Evolutionary conservation across 2,113 vertebrate genomes (phyloP), one percentile per base, ranked within the genome.

Genomic region (Oceanodroma tethys): DNA sequence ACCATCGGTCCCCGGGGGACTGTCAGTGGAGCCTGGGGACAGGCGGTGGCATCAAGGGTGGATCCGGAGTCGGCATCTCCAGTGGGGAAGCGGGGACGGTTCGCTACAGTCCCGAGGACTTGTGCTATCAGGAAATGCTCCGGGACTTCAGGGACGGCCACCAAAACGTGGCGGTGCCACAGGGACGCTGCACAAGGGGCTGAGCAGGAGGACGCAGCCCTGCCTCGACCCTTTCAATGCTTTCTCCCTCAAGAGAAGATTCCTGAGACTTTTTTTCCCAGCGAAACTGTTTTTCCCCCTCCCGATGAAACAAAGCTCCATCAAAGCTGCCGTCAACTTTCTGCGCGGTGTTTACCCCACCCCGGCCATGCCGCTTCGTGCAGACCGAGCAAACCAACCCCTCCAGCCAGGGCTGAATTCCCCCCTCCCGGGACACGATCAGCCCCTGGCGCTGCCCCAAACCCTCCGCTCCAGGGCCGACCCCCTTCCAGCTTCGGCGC

Each of bases 331-430:
- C 0, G 0, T 53, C 52, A 88, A 17, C 6, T 81, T 65, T 26
- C 20, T 0, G 11, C 1, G 3, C 2, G 4, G 0, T 36, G 52
- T 76, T 67, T 40, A 1, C 15, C 45, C 25, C 2, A 0, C 15
- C 56, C 20, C 0, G 1, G 25, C 32, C 3, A 0, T n/a, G 52
- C 42, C 1, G 7, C 53, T 43, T 36, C 2, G 6, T 21, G 55
- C 55, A 21, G 38, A 34, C 7, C 3, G 6, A 70, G 47, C 21
- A 11, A 52, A 45, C 32, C 55, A 22, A 14, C 45, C 47, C 74
- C 63, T 42, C 50, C 45, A 32, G 7, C 25, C 76, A 40, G 81
- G 43, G 59, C 65, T 86, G 66, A 26, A 50, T 78, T 79, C 40
- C 32, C 21, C 21, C 23, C 15, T 78, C 55, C 81, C 7, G 9